A percentile compares a stretch with the other conserved stretches of the same genome.
These are phyloP conservation scores for Choristoneura fumiferana DNA, from an alignment of 1,140 invertebrate genomes.

Conservation along the genomic window DNA sequence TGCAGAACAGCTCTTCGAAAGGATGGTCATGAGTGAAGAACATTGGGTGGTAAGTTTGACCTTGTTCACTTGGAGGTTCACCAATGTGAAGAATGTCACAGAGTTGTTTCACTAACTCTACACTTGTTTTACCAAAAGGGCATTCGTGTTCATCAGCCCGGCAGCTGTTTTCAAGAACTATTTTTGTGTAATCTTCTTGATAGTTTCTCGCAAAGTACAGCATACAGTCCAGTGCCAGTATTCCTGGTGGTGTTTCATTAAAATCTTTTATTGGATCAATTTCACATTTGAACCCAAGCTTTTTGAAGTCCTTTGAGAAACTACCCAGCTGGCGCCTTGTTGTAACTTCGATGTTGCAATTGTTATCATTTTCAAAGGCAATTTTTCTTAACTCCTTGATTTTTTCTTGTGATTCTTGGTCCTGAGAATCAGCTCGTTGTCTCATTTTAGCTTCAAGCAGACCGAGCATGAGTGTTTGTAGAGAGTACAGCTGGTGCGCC, in stretches of 20 bases:
- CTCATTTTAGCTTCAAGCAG: slow-evolving; percentile 93
- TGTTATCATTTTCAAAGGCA: slow-evolving; percentile 92
- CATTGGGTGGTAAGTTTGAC: slow-evolving; percentile 94
- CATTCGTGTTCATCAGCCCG: slow-evolving; percentile 97
- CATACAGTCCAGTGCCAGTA: slow-evolving; percentile 96
- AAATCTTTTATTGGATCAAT: slow-evolving; percentile 96
- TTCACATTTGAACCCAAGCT: slow-evolving; percentile 95
- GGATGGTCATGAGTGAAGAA: slow-evolving; percentile 97
- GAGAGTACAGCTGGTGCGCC: slow-evolving; percentile 95
- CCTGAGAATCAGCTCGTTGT: slow-evolving; percentile 90
- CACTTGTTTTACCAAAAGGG: slow-evolving; percentile 95
- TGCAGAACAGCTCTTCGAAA: slow-evolving; percentile 97
- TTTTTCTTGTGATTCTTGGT: slow-evolving; percentile 94
- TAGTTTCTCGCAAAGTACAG: slow-evolving; percentile 95
- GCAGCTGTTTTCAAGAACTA: slow-evolving; percentile 96
- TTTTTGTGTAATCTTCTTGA: slow-evolving; percentile 93
- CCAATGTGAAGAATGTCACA: slow-evolving; percentile 95
- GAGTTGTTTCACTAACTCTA: slow-evolving; percentile 93
- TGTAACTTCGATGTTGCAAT: slow-evolving; percentile 77
- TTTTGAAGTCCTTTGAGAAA: slow-evolving; percentile 93
- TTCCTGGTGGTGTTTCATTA: slow-evolving; percentile 91
- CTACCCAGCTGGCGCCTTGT: slow-evolving; percentile 81
- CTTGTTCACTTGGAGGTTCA: slow-evolving; percentile 92
- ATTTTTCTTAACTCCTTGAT: slow-evolving; percentile 95
- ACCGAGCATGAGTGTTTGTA: slow-evolving; percentile 93